Percentiles rank a stretch among this genome's conserved stretches.
Evolutionary conservation across 2,888 invertebrate species (phyloP).

Genomic region (Laspeyria flexula): DNA sequence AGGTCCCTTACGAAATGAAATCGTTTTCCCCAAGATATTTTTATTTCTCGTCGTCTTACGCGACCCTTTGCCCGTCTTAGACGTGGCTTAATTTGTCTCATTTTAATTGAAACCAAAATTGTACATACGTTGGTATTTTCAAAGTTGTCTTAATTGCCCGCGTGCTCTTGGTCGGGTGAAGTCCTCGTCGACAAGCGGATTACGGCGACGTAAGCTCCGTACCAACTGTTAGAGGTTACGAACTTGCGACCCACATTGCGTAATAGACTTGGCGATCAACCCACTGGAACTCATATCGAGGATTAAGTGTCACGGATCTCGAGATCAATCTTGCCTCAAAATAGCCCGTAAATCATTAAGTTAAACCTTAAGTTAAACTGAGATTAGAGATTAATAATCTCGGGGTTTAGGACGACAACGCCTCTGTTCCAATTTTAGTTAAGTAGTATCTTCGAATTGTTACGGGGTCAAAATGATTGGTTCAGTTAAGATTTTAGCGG

Average conservation of each 20-base stretch:
- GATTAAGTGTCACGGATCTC: constrained; percentile 56
- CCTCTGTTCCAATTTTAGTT: constrained; percentile 17
- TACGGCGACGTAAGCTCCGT: constrained; percentile 55
- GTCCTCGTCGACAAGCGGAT: constrained; percentile 59
- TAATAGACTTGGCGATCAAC: constrained; percentile 53
- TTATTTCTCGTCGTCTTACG: constrained; percentile 32
- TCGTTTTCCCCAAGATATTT: constrained; percentile 36
- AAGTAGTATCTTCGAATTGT: constrained; percentile 10
- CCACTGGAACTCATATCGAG: constrained; percentile 65
- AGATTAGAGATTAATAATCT: constrained; percentile 52
- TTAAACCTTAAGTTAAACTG: constrained; percentile 47
- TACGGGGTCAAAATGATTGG: not conserved
- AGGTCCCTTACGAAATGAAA: constrained; percentile 27
- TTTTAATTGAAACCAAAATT: constrained; percentile 44
- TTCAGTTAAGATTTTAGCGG: constrained; percentile 9
- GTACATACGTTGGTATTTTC: constrained; percentile 42
- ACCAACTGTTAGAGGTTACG: constrained; percentile 42
- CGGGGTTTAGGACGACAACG: constrained; percentile 18
- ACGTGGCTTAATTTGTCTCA: constrained; percentile 33
- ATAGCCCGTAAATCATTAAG: constrained; percentile 50
- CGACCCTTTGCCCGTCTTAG: constrained; percentile 33
- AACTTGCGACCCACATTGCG: constrained; percentile 46
- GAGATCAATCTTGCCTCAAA: constrained; percentile 49
- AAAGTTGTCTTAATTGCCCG: constrained; percentile 42
- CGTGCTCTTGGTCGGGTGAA: constrained; percentile 23